Conservation (phyloP, 2,797 vertebrate genomes). For the Chiroxiphia lanceolata region DNA sequence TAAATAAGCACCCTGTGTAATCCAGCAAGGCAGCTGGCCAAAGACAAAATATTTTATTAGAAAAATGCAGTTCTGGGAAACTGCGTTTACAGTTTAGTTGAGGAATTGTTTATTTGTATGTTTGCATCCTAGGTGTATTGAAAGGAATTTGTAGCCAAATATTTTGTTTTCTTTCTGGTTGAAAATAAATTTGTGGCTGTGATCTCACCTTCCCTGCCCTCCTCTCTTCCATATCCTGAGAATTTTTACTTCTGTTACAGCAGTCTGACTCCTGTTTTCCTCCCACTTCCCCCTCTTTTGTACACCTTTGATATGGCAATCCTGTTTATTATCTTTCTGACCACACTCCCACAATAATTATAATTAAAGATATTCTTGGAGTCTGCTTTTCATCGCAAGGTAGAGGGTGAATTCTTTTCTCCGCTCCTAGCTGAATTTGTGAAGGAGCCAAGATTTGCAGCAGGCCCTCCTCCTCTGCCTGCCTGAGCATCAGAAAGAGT, state of each 20-base stretch:
- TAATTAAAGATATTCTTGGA: constrained; percentile 33
- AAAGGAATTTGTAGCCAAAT: constrained; percentile 17
- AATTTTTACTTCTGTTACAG: constrained; percentile 15
- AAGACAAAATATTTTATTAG: background rate
- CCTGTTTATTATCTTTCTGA: constrained; percentile 59
- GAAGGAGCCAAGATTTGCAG: background rate
- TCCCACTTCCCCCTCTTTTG: background rate
- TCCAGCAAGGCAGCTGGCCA: constrained; percentile 38
- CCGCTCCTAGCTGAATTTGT: background rate
- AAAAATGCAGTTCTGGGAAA: constrained; percentile 12
- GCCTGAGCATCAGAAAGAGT: background rate
- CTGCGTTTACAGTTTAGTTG: background rate
- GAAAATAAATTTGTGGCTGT: constrained; percentile 46
- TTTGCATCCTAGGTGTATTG: background rate
- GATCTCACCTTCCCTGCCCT: constrained; percentile 32
- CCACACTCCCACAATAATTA: constrained; percentile 55
- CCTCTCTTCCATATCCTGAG: background rate
- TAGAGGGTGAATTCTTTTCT: constrained; percentile 8
- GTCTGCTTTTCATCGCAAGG: background rate
- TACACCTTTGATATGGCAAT: constrained; percentile 46
- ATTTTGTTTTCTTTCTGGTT: constrained; percentile 34
- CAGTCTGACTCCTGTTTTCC: background rate
- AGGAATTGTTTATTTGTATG: constrained; percentile 1
- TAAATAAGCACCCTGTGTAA: constrained; percentile 4
- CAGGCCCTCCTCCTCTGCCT: background rate